A percentile compares a stretch with the other conserved stretches of the same genome.
phyloP scores from a whole-genome alignment of 2,113 vertebrate genomes.

The Microtus pennsylvanicus region DNA sequence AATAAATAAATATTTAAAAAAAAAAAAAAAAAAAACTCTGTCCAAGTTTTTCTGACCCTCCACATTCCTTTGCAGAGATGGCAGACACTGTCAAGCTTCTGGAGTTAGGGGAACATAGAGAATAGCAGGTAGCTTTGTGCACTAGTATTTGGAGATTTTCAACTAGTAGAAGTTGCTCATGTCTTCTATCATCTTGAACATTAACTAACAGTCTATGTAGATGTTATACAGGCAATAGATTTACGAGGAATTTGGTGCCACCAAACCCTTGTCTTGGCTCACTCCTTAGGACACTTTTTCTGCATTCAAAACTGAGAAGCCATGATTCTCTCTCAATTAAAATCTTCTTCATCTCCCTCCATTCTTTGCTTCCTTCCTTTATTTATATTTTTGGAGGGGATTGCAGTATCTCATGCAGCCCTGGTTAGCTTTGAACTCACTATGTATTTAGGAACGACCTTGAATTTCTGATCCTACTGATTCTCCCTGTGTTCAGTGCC shows the following conservation, averaged over 20 bases:
- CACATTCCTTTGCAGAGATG: neutral
- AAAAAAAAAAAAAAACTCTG: too few relatives aligned
- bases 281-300: neutral
- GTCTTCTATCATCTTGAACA: neutral
- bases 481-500: neutral
- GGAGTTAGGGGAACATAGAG: neutral
- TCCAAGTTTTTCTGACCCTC: neutral
- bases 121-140: neutral
- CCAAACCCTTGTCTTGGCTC: neutral
- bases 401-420: neutral
- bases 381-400: neutral
- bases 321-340: neutral
- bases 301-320: neutral
- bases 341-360: neutral
- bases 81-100: neutral
- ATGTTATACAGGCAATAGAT: neutral
- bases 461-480: neutral
- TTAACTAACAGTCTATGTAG: neutral
- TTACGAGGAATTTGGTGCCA: neutral
- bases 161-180: neutral
- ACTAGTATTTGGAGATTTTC: neutral
- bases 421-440: neutral
- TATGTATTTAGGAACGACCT: neutral
- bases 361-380: neutral
- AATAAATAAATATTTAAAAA: too few relatives aligned